Evolutionary conservation across 92 coral and sea anemone genomes (phyloP).

Genomic region (Nematostella vectensis): DNA sequence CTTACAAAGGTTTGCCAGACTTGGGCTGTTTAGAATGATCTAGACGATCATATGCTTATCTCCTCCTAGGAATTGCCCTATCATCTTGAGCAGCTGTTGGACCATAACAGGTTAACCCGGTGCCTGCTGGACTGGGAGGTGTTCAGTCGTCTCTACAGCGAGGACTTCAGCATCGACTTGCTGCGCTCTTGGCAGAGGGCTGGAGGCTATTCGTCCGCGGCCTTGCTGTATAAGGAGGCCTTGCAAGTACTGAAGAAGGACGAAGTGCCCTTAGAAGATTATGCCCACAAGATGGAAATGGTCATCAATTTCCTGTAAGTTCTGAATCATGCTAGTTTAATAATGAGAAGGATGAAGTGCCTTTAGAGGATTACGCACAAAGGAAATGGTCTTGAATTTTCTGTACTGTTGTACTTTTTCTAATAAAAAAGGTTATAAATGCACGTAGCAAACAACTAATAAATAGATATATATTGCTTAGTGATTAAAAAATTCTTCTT

Average conservation of each 20-base stretch:
- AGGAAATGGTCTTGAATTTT: too few relatives aligned
- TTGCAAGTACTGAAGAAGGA: conserved; percentile 55
- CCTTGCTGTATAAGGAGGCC: conserved; percentile 83
- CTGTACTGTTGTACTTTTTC: too few relatives aligned
- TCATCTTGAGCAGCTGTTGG: conserved; percentile 92
- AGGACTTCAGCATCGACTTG: conserved; percentile 92
- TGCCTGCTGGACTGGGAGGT: conserved; percentile 97
- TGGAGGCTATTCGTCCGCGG: conserved; percentile 93
- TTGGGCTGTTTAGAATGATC: too few relatives aligned
- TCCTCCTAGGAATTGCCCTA: conserved; percentile 79
- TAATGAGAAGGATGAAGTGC: too few relatives aligned
- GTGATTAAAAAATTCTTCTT: too few relatives aligned
- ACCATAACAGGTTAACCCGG: conserved; percentile 93
- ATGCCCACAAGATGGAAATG: conserved; percentile 75
- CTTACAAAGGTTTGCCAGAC: too few relatives aligned
- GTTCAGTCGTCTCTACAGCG: conserved; percentile 75
- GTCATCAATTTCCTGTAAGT: conserved; percentile 89
- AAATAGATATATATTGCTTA: too few relatives aligned
- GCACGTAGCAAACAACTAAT: too few relatives aligned
- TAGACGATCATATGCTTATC: too few relatives aligned
- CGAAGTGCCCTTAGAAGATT: conserved; percentile 55
- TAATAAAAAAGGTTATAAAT: too few relatives aligned
- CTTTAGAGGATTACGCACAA: too few relatives aligned
- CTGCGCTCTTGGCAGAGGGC: conserved; percentile 99
- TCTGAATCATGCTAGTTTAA: not conserved